Evolutionary conservation across 2,888 invertebrate genomes (phyloP).

Genomic region (Hirtodrosophila histrioides): DNA sequence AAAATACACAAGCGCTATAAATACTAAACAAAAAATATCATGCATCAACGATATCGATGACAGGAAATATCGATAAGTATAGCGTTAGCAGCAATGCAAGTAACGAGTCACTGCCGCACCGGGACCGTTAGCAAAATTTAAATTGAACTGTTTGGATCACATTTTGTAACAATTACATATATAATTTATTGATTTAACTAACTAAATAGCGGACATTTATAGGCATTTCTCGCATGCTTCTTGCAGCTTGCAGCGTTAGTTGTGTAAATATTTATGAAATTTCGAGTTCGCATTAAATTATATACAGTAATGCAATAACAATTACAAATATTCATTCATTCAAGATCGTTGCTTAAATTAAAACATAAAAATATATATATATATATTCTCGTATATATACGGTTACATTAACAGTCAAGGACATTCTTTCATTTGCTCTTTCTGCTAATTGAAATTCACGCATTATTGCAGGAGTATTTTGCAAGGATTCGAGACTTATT

Average conservation of each 20-base stretch:
- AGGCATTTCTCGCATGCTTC: slow-evolving; percentile 10
- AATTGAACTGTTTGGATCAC: not conserved
- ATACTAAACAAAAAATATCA: slow-evolving; percentile 22
- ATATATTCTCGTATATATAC: slow-evolving; percentile 6
- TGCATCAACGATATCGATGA: slow-evolving; percentile 7
- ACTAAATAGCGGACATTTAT: slow-evolving; percentile 50
- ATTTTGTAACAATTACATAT: slow-evolving; percentile 68
- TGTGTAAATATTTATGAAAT: slow-evolving; percentile 12
- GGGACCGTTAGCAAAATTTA: slow-evolving; percentile 2
- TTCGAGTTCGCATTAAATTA: slow-evolving; percentile 35
- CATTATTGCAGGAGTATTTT: slow-evolving; percentile 59
- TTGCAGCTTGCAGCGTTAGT: slow-evolving; percentile 1
- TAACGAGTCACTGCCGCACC: not conserved
- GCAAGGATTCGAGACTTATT: slow-evolving; percentile 52
- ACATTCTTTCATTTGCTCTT: slow-evolving; percentile 24
- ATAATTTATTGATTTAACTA: slow-evolving; percentile 71
- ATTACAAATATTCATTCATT: slow-evolving; percentile 45
- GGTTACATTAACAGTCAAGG: slow-evolving; percentile 46
- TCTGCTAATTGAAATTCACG: slow-evolving; percentile 35
- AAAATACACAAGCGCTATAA: slow-evolving; percentile 5
- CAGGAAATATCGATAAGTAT: no score
- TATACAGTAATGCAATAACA: slow-evolving; percentile 63
- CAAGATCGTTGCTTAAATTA: slow-evolving; percentile 43
- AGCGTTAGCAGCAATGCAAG: not conserved
- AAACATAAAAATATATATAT: slow-evolving; percentile 33